Evolutionary conservation across 1,140 invertebrate genomes (phyloP), one percentile per base, ranked within the genome.

Genomic region (Pollicipes pollicipes): DNA sequence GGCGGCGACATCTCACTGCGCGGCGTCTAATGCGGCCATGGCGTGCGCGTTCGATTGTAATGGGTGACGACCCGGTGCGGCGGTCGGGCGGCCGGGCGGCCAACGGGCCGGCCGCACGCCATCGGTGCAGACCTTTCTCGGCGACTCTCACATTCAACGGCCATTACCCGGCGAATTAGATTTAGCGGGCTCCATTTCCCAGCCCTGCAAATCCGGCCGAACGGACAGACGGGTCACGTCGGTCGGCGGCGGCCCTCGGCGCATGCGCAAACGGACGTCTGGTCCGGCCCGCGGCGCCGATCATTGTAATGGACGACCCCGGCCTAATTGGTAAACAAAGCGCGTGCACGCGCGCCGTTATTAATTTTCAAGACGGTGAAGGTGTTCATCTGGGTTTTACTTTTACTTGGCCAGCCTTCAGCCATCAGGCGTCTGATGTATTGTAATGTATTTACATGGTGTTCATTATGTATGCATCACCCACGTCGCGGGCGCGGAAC

Each of bases 161-260:
- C 45, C 45, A 58, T 58, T 58, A 58, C 21, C 45, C 45, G 45
- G 45, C 6, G 45, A 58, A 58, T 58, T 58, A 58, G 45, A 58
- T 58, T 58, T 58, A 58, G 45, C 45, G 45, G 45, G 45, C 45
- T 58, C 45, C 45, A 58, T 58, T 58, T 58, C 45, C 45, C 45
- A 58, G 45, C 8, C 45, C 45, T 21, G 45, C 24, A 6, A 58
- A 58, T 58, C 24, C 45, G 45, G 45, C 45, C 45, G 13, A 35
- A 35, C 32, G 32, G 32, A 4, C 32, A 35, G 32, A 6, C 32
- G n/a, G n/a, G n/a, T n/a, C n/a, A n/a, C n/a, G n/a, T n/a, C n/a
- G n/a, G n/a, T n/a, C n/a, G n/a, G n/a, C n/a, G n/a, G n/a, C n/a
- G n/a, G n/a, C n/a, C n/a, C n/a, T n/a, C n/a, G n/a, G n/a, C n/a